Evolutionary conservation across 2,888 invertebrate genomes (phyloP), one percentile per base, ranked within the genome.

Genomic region (Microctonus brassicae): DNA sequence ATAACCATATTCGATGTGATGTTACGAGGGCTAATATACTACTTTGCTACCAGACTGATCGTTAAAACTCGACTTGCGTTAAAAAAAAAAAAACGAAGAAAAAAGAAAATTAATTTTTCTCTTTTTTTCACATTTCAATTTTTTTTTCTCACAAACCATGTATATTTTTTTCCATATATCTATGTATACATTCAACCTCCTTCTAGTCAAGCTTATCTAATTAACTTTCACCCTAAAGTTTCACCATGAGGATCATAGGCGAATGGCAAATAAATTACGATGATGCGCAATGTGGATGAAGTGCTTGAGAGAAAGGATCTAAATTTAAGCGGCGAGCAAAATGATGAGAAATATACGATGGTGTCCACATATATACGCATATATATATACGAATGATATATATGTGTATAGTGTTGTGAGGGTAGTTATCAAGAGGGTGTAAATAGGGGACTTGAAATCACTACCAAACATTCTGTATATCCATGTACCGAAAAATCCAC

Each of bases 401-500:
- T n/a, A n/a, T 24, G 17, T 57, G 26, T 57, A 29, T 24, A 57
- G 20, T 17, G 34, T 17, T 34, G 60, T 60, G 33, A 33, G n/a
- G 47, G 47, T 47, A 22, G 33, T 22, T 61, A 61, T 55, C 55
- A 55, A 55, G 55, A 61, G 34, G 34, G 61, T 58, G 33, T 22
- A 13, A 33, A 47, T 42, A 53, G 64, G 64, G 64, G 22, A 64
- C 64, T 63, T 34, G 36, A 65, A 65, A 65, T 65, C 52, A 53
- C 62, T 58, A 57, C 33, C 58, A 64, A 69, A 36, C 55, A 66
- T 34, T 60, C 22, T 55, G 42, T 62, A 52, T 47, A n/a, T 47
- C 17, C 9, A 58, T 70, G 61, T 70, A 69, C 79, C 77, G 79
- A 81, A 81, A 81, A 82, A 81, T 81, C 79, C 79, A 82, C 82